These are phyloP conservation scores for Lordiphosa collinella DNA, from an alignment of 1,140 invertebrate species.

Conservation along the genomic window DNA sequence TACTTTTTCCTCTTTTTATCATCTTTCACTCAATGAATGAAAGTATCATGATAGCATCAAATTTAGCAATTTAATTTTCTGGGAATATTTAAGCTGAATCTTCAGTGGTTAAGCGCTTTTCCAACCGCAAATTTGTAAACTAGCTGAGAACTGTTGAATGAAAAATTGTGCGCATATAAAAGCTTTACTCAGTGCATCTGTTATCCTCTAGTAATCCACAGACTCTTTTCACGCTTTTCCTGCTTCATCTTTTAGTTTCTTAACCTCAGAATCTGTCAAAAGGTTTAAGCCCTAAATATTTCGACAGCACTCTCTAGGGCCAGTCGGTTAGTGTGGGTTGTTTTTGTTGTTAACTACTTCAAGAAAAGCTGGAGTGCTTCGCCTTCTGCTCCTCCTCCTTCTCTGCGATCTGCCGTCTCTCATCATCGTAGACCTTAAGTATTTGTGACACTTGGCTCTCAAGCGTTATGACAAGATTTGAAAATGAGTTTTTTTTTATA, in stretches of 20 bases:
- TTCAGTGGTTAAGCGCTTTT: too few species aligned
- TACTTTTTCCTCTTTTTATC: too few species aligned
- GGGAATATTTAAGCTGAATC: too few species aligned
- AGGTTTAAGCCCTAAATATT: slow-evolving; percentile 4
- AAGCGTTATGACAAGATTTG: slow-evolving; percentile 43
- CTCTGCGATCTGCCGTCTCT: neutral
- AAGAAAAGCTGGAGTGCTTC: slow-evolving; percentile 16
- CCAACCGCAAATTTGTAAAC: too few species aligned
- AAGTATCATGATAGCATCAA: too few species aligned
- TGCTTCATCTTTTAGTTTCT: neutral
- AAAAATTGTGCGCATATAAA: too few species aligned
- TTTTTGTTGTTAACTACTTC: slow-evolving; percentile 17
- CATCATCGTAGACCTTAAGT: slow-evolving; percentile 36
- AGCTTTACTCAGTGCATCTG: too few species aligned
- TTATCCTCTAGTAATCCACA: too few species aligned
- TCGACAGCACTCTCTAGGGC: slow-evolving; percentile 4
- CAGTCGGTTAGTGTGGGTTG: slow-evolving; percentile 6
- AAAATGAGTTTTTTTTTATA: too few species aligned
- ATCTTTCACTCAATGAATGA: too few species aligned
- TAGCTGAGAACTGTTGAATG: too few species aligned
- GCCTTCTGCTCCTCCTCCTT: neutral
- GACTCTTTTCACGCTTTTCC: neutral
- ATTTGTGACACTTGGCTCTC: slow-evolving; percentile 62
- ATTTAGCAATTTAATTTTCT: too few species aligned
- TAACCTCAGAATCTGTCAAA: neutral